Evolutionary conservation across 2,797 vertebrate species (phyloP).

Genomic region (Notolabrus celidotus): DNA sequence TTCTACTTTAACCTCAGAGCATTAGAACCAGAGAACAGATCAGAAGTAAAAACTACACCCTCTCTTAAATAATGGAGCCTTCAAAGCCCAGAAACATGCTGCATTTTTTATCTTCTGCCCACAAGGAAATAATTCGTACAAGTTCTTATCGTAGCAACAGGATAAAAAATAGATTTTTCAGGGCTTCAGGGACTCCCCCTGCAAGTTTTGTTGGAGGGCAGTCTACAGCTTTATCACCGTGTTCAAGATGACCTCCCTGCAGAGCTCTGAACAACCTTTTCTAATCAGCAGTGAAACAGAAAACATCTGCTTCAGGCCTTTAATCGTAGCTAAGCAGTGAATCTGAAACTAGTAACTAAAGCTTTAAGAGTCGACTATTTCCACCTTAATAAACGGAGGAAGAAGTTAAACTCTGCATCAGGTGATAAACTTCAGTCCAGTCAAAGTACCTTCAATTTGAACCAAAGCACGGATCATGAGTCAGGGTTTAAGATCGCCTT

Average conservation of each 20-base stretch:
- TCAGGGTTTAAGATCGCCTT: no score
- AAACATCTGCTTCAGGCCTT: no score
- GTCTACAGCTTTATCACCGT: neutral
- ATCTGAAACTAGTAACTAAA: no score
- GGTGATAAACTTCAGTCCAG: no score
- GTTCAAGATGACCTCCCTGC: neutral
- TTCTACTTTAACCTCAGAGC: no score
- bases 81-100: neutral
- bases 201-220: neutral
- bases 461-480: no score
- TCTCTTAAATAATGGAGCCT: neutral
- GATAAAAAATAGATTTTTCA: neutral
- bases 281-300: neutral
- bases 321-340: no score
- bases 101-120: neutral
- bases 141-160: neutral
- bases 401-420: no score
- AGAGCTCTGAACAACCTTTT: neutral
- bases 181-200: neutral
- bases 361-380: no score
- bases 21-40: neutral
- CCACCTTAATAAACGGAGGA: no score
- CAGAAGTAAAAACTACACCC: neutral
- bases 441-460: no score
- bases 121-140: neutral